These are phyloP conservation scores for Lithophane leautieri DNA, from an alignment of 2,888 invertebrate species.

Conservation along the genomic window DNA sequence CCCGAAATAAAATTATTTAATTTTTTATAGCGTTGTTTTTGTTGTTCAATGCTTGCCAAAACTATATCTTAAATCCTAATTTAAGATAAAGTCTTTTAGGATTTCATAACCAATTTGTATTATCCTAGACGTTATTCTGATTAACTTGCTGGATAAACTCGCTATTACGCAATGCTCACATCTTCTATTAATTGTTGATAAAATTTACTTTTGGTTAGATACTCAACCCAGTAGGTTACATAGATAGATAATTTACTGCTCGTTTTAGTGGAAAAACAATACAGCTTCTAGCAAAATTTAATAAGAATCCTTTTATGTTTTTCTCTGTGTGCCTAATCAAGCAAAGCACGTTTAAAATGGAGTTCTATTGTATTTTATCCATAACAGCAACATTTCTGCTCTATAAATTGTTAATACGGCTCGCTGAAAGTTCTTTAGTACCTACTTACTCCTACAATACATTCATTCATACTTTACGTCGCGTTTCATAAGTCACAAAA, in stretches of 20 bases:
- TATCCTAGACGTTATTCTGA: neutral
- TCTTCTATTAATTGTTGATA: neutral
- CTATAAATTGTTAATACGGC: slow-evolving; percentile 20
- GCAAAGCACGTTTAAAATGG: neutral
- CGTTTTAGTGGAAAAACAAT: neutral
- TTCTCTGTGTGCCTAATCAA: neutral
- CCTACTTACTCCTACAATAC: slow-evolving; percentile 12
- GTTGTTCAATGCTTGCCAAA: neutral
- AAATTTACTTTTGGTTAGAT: neutral
- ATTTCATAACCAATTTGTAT: neutral
- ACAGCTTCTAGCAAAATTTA: neutral
- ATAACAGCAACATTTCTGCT: neutral
- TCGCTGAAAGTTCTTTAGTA: slow-evolving; percentile 19
- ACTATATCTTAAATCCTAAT: neutral
- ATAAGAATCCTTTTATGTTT: neutral
- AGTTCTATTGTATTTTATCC: too few relatives aligned
- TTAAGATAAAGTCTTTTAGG: neutral
- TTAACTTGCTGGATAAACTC: slow-evolving; percentile 3
- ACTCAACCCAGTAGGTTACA: neutral
- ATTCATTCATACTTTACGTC: slow-evolving; percentile 55
- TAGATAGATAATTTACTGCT: neutral
- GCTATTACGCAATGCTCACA: neutral
- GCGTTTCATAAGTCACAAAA: slow-evolving; percentile 50
- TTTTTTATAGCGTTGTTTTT: neutral
- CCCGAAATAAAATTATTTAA: too few relatives aligned